Base-by-base conservation (phyloP, 2,888 invertebrate genomes). In the Agrenia bidenticulata region DNA sequence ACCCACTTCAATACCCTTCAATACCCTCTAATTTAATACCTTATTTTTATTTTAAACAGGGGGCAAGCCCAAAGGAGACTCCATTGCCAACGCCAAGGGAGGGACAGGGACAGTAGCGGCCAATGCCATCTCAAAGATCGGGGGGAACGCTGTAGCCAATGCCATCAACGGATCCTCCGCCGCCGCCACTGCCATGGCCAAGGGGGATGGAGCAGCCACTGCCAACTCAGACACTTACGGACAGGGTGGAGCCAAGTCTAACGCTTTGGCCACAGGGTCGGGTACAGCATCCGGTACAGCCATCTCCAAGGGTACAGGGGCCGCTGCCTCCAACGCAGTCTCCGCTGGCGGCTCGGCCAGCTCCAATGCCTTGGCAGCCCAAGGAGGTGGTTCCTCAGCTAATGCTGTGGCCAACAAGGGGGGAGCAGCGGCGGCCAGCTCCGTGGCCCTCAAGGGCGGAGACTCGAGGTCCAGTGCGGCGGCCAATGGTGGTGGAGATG, bases 151-250 rank as follows among this genome's bases (percentile, higher is more conserved):
- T 2, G 32, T 63, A 5, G 41, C 61, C n/a, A 21, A 26, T 15
- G 61, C 61, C 4, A 63, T 53, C n/a, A 63, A 63, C 42, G 63
- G 63, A 21, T 54, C 63, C 9, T 17, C 26, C 7, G 63, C 63
- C 15, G 27, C 55, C 32, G 56, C 63, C 11, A 23, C 21, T 11
- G 45, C 63, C 5, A 26, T 32, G 32, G 11, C 45, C 9, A 49
- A 49, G 15, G 63, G 56, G 2, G 4, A 15, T 27, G 63, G 63
- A 9, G 19, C 24, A 26, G 56, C 63, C 1, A 45, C 56, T 2
- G 53, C 63, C 17, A 49, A 41, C 15, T 56, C 63, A 2, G 27
- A 56, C n/a, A 63, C 63, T 27, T 45, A 26, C 17, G 63, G 63
- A 19, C 26, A 32, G 7, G 42, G 27, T 13, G 61, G 61, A 41